Percentiles rank a stretch among this genome's conserved stretches.
phyloP scores from a whole-genome alignment of 1,140 invertebrate genomes.

The Drosophila takahashii region DNA sequence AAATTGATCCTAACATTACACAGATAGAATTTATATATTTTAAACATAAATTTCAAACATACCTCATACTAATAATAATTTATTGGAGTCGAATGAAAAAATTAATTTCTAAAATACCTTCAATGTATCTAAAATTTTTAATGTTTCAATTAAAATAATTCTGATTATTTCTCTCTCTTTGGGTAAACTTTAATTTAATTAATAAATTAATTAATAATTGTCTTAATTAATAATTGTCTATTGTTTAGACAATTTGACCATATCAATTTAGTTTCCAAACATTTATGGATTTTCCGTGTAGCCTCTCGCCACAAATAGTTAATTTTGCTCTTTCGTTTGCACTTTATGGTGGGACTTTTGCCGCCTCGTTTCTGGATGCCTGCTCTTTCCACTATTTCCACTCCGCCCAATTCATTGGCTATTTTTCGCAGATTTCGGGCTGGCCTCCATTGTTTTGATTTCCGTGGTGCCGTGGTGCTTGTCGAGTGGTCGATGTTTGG shows the following conservation, averaged over 20 bases:
- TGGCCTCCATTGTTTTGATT: constrained; percentile 68
- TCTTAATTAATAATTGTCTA: too few relatives aligned
- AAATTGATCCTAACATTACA: too few relatives aligned
- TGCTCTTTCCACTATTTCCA: not conserved
- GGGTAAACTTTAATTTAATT: too few relatives aligned
- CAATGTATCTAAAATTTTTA: too few relatives aligned
- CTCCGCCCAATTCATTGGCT: constrained; percentile 7
- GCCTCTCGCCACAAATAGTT: constrained; percentile 13
- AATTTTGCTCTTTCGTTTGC: constrained; percentile 11
- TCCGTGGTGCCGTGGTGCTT: constrained; percentile 42
- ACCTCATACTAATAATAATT: too few relatives aligned
- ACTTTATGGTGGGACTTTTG: constrained; percentile 37
- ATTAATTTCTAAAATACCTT: too few relatives aligned
- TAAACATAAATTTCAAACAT: too few relatives aligned
- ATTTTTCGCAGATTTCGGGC: constrained; percentile 38
- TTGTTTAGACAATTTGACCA: not conserved
- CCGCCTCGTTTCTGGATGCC: constrained; percentile 30
- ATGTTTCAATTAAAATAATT: too few relatives aligned
- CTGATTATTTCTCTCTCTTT: too few relatives aligned
- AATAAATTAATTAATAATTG: too few relatives aligned
- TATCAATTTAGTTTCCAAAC: not conserved
- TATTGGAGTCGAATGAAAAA: too few relatives aligned
- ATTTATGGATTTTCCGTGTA: constrained; percentile 1
- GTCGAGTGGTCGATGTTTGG: constrained; percentile 37
- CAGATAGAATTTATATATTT: too few relatives aligned